Conservation (phyloP, 1,140 invertebrate species). For the Drosophila eugracilis region DNA sequence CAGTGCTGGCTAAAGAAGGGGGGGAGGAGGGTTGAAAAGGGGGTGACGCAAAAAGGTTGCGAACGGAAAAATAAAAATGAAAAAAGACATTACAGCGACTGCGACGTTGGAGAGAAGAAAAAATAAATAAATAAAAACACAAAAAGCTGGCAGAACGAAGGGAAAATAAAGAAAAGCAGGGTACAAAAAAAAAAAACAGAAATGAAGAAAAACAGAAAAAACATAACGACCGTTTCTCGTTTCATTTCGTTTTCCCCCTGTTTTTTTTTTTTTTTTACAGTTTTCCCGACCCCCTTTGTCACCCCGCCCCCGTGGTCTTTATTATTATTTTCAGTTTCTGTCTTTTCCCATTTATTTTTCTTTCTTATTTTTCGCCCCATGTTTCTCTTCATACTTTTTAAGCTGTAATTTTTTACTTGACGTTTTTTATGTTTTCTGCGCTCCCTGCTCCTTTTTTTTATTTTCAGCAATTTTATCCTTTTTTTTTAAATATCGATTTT, state of each 20-base stretch:
- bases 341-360: conserved; percentile 58
- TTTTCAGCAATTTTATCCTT: conserved; percentile 72
- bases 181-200: conserved; percentile 6
- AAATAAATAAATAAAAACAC: conserved; percentile 77
- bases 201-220: conserved; percentile 38
- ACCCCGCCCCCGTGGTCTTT: conserved; percentile 42
- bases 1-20: conserved; percentile 4
- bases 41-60: conserved; percentile 72
- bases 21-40: conserved; percentile 10
- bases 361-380: conserved; percentile 46
- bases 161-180: conserved; percentile 8
- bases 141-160: conserved; percentile 71
- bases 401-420: conserved; percentile 81
- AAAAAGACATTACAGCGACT: conserved; percentile 77
- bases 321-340: conserved; percentile 82
- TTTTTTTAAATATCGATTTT: conserved; percentile 80
- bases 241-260: conserved; percentile 42
- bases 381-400: conserved; percentile 62
- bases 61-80: conserved; percentile 77
- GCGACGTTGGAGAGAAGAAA: conserved; percentile 38
- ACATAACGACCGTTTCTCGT: conserved; percentile 81
- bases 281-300: conserved; percentile 29
- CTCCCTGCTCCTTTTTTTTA: conserved; percentile 45
- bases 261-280: conserved; percentile 48
- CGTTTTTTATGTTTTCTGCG: conserved; percentile 68